Evolutionary conservation across 2,888 invertebrate species (phyloP).

Genomic region (Syrista parreyssii): DNA sequence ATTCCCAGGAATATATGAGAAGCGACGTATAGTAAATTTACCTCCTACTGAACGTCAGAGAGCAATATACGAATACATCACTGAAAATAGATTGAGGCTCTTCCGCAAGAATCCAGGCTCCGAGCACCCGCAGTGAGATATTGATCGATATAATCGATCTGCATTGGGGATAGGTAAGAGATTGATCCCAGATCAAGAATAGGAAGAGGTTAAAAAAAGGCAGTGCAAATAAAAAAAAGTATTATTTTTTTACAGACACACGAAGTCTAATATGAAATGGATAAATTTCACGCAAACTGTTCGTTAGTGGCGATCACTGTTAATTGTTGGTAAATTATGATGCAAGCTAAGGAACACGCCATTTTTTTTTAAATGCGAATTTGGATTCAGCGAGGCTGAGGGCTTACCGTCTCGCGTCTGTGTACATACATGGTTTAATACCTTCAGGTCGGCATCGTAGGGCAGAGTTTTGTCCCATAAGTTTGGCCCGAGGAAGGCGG

Average conservation of each 20-base stretch:
- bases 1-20: not conserved
- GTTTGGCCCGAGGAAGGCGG: slow-evolving; percentile 95
- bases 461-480: slow-evolving; percentile 95
- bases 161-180: not conserved
- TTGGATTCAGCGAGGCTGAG: slow-evolving; percentile 23
- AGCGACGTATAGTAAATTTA: not conserved
- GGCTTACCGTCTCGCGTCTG: slow-evolving; percentile 64
- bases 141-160: not conserved
- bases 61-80: not conserved
- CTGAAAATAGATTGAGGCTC: not conserved
- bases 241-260: not conserved
- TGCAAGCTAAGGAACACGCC: not conserved
- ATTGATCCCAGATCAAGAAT: not conserved
- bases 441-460: slow-evolving; percentile 96
- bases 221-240: slow-evolving; percentile 1
- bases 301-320: not conserved
- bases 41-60: not conserved
- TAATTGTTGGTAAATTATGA: slow-evolving; percentile 6
- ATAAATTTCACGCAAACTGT: not conserved
- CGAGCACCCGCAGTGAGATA: not conserved
- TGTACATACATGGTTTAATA: slow-evolving; percentile 70
- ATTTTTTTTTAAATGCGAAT: slow-evolving; percentile 6
- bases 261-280: not conserved
- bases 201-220: slow-evolving; percentile 14
- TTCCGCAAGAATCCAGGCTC: not conserved